phyloP scores from a whole-genome alignment of 2,797 vertebrate genomes.

The Sylvia borin region DNA sequence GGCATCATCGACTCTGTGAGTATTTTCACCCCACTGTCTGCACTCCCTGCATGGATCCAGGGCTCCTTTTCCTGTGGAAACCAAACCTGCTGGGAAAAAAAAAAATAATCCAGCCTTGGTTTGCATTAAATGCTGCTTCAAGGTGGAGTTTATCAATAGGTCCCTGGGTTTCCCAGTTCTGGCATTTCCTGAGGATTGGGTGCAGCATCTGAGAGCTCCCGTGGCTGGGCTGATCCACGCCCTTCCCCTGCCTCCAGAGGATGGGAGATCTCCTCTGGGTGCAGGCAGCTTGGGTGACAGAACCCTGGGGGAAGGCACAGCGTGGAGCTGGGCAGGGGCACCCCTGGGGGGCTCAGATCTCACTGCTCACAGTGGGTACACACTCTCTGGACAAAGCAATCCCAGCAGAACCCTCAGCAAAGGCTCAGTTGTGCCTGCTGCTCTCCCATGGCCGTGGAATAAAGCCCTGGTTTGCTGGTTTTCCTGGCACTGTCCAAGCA shows the following conservation, averaged over 20 bases:
- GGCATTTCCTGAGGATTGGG: not conserved
- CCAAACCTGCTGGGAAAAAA: not conserved
- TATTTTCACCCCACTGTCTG: not conserved
- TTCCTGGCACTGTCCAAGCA: not conserved
- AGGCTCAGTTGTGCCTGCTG: not conserved
- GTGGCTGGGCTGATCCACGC: not conserved
- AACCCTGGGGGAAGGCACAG: not conserved
- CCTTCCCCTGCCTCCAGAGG: not conserved
- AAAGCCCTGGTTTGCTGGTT: not conserved
- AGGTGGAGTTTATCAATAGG: not conserved
- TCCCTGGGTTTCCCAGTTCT: not conserved
- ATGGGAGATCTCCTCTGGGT: not conserved
- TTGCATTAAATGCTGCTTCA: not conserved
- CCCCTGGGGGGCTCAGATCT: not conserved
- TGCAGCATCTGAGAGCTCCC: not conserved
- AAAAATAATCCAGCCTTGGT: not conserved
- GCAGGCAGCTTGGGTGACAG: not conserved
- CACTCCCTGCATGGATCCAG: not conserved
- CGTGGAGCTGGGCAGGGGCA: not conserved
- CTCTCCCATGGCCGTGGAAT: not conserved
- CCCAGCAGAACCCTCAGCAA: not conserved
- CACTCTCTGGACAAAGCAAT: not conserved
- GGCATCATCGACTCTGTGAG: slow-evolving; percentile 96
- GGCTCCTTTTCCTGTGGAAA: no score
- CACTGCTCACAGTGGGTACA: not conserved